Base-by-base conservation (phyloP, 1,140 invertebrate genomes). In the Whitmania pigra region DNA sequence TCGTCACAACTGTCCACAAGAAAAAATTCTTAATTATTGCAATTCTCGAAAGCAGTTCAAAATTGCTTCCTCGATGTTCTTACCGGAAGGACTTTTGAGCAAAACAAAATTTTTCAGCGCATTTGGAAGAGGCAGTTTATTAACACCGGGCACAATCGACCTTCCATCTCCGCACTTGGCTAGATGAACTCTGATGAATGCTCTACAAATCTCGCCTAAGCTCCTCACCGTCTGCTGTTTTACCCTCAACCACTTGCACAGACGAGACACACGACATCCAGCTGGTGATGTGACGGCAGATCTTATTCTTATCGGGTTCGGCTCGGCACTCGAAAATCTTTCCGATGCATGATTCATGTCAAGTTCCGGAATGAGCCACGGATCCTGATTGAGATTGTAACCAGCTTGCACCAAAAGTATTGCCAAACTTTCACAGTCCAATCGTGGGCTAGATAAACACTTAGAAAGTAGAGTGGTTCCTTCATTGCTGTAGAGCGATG, bases 51-150 rank as follows among this genome's bases (percentile, higher is more conserved):
- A 54, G 49, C 53, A 66, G 36, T 73, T 40, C 31, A 88, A 83
- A 73, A 86, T 86, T 36, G 84, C 84, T 57, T 87, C 83, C 73
- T 88, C 87, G 72, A 87, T 78, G 73, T 87, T 86, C 75, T 87
- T 87, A 71, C 88, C 86, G 27, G 80, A 78, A 15, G 73, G 74
- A 4, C 67, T 57, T 55, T 72, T 69, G 53, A 73, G 74, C 43
- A 72, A 49, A 29, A 67, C 11, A 67, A 73, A 71, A 36, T 67
- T 53, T 29, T 31, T 71, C 29, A 73, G 15, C 17, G 69, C 69
- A 20, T n/a, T 72, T 18, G 73, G 73, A 20, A 73, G 60, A 4
- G 69, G 73, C 49, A 73, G 31, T 36, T 57, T n/a, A 66, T 71
- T 69, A 20, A 72, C 43, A 49, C 22, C 11, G 4, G 53, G 25